A percentile compares a stretch with the other conserved stretches of the same genome.
These are phyloP conservation scores for Mystacornis crossleyi DNA, from an alignment of 2,113 vertebrate species.

Conservation along the genomic window DNA sequence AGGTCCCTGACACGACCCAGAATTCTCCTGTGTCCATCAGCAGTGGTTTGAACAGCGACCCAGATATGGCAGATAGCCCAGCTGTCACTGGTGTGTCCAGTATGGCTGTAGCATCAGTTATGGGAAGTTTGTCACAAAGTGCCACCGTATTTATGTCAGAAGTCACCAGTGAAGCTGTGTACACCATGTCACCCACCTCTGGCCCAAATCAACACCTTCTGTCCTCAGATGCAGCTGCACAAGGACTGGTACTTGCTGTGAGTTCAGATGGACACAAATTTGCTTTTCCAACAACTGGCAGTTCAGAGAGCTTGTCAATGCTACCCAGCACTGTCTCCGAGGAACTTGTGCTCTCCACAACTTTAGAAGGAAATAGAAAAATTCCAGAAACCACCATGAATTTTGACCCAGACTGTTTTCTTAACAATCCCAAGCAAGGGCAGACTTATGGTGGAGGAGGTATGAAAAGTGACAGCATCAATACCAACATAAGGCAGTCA, in stretches of 20 bases:
- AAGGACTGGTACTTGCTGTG: constrained; percentile 92
- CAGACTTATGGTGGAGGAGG: constrained; percentile 97
- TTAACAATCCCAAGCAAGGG: constrained; percentile 99
- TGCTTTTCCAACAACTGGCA: constrained; percentile 88
- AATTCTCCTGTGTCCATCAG: constrained; percentile 98
- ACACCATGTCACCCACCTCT: constrained; percentile 93
- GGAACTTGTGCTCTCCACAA: constrained; percentile 96
- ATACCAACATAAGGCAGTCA: constrained; percentile 83
- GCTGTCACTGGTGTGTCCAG: constrained; percentile 94
- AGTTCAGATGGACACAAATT: constrained; percentile 96
- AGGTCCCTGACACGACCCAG: constrained; percentile 98
- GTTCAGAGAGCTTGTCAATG: constrained; percentile 89
- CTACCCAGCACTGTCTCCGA: constrained; percentile 90
- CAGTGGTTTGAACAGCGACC: constrained; percentile 97
- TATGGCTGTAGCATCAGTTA: constrained; percentile 92
- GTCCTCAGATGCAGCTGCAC: constrained; percentile 87
- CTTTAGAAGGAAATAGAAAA: constrained; percentile 90
- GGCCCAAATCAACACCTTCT: constrained; percentile 93
- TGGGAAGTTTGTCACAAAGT: constrained; percentile 93
- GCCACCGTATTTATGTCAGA: constrained; percentile 97
- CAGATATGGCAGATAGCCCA: constrained; percentile 94
- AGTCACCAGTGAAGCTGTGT: constrained; percentile 93
- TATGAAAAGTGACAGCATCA: constrained; percentile 87
- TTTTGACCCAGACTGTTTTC: constrained; percentile 99
- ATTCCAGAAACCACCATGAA: constrained; percentile 96